A percentile compares a stretch with the other conserved stretches of the same genome.
Evolutionary conservation across 2,888 invertebrate genomes (phyloP).

Genomic region (Heliconius charithonia): DNA sequence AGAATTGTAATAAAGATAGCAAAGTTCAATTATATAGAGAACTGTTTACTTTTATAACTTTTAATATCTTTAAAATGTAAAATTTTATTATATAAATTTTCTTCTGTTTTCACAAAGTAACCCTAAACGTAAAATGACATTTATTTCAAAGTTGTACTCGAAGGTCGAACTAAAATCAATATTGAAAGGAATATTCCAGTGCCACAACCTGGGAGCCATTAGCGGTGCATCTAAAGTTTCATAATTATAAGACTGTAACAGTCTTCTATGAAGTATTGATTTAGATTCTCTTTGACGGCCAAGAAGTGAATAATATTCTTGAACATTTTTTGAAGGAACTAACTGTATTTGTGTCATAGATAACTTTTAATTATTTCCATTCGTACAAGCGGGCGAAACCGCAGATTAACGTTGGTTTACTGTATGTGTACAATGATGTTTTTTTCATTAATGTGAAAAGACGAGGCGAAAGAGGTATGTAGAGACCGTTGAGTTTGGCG

Average conservation of each 20-base stretch:
- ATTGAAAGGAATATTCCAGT: constrained; percentile 11
- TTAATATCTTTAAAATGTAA: not conserved
- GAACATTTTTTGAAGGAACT: not conserved
- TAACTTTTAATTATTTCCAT: too few relatives aligned
- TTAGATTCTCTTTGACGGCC: not conserved
- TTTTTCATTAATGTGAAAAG: too few relatives aligned
- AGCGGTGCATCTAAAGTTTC: constrained; percentile 14
- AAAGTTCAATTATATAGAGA: too few relatives aligned
- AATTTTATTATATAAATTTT: not conserved
- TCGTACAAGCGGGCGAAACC: too few relatives aligned
- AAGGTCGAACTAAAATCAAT: constrained; percentile 3
- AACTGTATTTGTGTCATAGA: too few relatives aligned
- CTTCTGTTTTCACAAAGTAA: not conserved
- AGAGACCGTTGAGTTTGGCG: too few relatives aligned
- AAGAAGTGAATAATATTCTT: not conserved
- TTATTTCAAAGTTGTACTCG: not conserved
- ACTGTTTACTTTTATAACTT: too few relatives aligned
- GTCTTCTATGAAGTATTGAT: constrained; percentile 1
- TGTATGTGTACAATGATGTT: too few relatives aligned
- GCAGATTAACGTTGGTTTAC: too few relatives aligned
- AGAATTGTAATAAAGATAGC: too few relatives aligned
- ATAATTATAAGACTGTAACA: constrained; percentile 3
- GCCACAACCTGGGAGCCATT: not conserved
- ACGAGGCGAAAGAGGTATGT: too few relatives aligned
- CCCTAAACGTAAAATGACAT: not conserved